A percentile compares a stretch with the other conserved stretches of the same genome.
Conservation (phyloP, 2,797 vertebrate species). For the Anguilla anguilla region DNA sequence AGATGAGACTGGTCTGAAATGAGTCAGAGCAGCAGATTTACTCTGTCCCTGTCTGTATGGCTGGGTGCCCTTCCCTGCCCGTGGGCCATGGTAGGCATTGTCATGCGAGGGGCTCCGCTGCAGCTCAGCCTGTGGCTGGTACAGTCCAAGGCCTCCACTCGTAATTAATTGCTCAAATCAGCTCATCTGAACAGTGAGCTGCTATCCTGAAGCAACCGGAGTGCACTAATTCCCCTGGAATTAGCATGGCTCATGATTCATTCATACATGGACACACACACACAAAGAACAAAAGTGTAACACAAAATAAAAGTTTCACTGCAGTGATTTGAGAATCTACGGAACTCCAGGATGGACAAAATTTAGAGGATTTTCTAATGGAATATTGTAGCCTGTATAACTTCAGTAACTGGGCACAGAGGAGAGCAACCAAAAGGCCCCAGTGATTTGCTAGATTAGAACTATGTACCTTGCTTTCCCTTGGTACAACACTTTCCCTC, state of each 20-base stretch:
- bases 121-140: neutral
- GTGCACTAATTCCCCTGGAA: neutral
- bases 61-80: neutral
- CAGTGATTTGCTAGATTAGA: neutral
- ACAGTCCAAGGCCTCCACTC: neutral
- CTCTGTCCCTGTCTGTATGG: neutral
- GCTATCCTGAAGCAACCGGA: neutral
- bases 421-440: neutral
- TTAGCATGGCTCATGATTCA: neutral
- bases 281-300: neutral
- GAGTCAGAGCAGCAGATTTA: neutral
- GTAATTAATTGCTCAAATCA: neutral
- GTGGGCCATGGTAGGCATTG: neutral
- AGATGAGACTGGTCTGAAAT: neutral
- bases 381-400: neutral
- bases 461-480: neutral
- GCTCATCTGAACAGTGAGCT: neutral
- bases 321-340: neutral
- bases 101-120: neutral
- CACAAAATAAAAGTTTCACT: neutral
- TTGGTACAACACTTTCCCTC: neutral
- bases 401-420: neutral
- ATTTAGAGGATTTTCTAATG: neutral
- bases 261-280: neutral
- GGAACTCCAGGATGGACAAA: neutral